Conservation (phyloP, 1,140 invertebrate genomes). For the Temnothorax curvispinosus region DNA sequence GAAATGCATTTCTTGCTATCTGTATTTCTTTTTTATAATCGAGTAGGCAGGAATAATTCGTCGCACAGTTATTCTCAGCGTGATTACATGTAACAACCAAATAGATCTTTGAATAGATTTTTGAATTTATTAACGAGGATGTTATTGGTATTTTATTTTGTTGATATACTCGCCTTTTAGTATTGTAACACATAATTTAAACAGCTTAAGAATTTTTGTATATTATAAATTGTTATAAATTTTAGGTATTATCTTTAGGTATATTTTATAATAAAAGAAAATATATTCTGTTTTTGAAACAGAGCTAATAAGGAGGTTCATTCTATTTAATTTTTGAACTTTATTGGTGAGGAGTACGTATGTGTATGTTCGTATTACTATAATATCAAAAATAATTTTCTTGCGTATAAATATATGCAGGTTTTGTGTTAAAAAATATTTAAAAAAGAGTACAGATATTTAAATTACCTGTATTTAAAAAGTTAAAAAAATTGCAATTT, state of each 20-base stretch:
- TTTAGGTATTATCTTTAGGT: neutral
- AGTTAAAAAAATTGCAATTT: neutral
- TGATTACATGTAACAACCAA: neutral
- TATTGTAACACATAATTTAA: neutral
- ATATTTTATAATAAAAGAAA: neutral
- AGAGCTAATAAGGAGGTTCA: neutral
- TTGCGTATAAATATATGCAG: too few species aligned
- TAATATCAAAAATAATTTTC: too few species aligned
- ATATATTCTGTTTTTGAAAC: neutral
- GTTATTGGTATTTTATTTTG: neutral
- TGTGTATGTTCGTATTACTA: too few species aligned
- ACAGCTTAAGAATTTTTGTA: neutral
- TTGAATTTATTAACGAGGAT: conserved; percentile 20
- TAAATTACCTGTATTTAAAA: neutral
- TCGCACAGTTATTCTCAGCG: neutral
- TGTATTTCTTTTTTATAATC: neutral
- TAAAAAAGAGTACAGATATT: too few species aligned
- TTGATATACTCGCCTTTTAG: neutral
- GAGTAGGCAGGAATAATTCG: neutral
- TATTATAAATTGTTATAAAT: neutral
- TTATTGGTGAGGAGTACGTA: neutral
- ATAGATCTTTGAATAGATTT: neutral
- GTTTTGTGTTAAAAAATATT: too few species aligned
- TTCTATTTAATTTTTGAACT: neutral
- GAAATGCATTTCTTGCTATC: neutral